A percentile compares a stretch with the other conserved stretches of the same genome.
These are phyloP conservation scores for Aricia agestis DNA, from an alignment of 1,140 invertebrate species.

Conservation along the genomic window DNA sequence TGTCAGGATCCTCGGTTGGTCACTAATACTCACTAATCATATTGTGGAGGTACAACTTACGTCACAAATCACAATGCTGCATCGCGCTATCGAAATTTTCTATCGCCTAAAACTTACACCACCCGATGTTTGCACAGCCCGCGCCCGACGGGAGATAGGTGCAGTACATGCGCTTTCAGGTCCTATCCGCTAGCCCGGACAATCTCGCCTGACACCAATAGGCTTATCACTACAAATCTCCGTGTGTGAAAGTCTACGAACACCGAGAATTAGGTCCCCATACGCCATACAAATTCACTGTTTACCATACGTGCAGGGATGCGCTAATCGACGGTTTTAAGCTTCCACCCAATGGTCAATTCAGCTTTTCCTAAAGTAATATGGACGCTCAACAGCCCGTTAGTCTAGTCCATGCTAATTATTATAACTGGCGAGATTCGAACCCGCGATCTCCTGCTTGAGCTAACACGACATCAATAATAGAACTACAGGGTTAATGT, in stretches of 20 bases:
- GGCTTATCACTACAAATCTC: constrained; percentile 67
- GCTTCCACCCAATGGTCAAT: neutral
- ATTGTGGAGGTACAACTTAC: too few relatives aligned
- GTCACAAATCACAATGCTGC: too few relatives aligned
- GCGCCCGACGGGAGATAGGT: constrained; percentile 67
- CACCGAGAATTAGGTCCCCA: constrained; percentile 33
- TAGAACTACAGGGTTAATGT: too few relatives aligned
- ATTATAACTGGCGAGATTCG: too few relatives aligned
- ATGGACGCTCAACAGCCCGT: too few relatives aligned
- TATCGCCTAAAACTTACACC: constrained; percentile 32
- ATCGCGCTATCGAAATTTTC: too few relatives aligned
- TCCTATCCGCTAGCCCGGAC: constrained; percentile 42
- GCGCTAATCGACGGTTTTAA: neutral
- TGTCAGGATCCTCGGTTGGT: too few relatives aligned
- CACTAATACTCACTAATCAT: too few relatives aligned
- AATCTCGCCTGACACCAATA: constrained; percentile 71
- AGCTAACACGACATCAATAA: too few relatives aligned
- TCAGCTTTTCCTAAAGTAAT: neutral
- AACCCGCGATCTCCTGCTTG: too few relatives aligned
- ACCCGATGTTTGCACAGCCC: constrained; percentile 62
- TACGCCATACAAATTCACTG: constrained; percentile 19
- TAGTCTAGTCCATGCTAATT: too few relatives aligned
- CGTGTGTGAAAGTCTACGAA: constrained; percentile 62
- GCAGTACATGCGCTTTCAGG: constrained; percentile 72
- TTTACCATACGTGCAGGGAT: constrained; percentile 11